A percentile compares a stretch with the other conserved stretches of the same genome.
Evolutionary conservation across 2,888 invertebrate genomes (phyloP).

Genomic region (Meghimatium bilineatum): DNA sequence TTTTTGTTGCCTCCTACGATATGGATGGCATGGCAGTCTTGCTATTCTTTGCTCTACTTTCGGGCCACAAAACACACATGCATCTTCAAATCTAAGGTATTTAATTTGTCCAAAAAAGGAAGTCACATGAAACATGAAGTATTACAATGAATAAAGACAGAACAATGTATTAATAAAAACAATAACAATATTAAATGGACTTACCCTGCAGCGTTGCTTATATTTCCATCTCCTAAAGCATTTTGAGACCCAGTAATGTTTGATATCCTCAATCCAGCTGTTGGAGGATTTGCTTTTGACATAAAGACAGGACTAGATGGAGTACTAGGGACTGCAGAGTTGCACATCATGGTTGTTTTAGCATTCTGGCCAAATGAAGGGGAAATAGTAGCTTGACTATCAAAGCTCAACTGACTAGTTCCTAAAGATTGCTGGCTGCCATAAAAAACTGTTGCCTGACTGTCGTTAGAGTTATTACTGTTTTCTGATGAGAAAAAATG

Average conservation of each 20-base stretch:
- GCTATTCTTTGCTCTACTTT: no score
- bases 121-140: no score
- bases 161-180: no score
- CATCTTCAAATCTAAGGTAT: no score
- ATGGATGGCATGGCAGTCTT: no score
- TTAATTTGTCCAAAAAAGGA: no score
- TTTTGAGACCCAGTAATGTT: not conserved
- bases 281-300: conserved; percentile 17
- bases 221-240: conserved; percentile 3
- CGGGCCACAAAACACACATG: no score
- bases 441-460: conserved; percentile 34
- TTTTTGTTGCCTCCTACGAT: no score
- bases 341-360: not conserved
- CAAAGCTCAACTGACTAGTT: conserved; percentile 6
- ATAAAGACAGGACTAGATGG: conserved; percentile 39
- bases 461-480: conserved; percentile 33
- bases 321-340: not conserved
- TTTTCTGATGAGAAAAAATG: conserved; percentile 29
- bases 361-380: not conserved
- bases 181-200: not conserved
- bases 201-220: not conserved
- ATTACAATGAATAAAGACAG: no score
- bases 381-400: conserved; percentile 22
- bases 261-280: conserved; percentile 18
- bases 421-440: conserved; percentile 15